These are phyloP conservation scores for Strongylocentrotus purpuratus DNA, from an alignment of 35 echinoderm and acorn worm species.

Conservation along the genomic window DNA sequence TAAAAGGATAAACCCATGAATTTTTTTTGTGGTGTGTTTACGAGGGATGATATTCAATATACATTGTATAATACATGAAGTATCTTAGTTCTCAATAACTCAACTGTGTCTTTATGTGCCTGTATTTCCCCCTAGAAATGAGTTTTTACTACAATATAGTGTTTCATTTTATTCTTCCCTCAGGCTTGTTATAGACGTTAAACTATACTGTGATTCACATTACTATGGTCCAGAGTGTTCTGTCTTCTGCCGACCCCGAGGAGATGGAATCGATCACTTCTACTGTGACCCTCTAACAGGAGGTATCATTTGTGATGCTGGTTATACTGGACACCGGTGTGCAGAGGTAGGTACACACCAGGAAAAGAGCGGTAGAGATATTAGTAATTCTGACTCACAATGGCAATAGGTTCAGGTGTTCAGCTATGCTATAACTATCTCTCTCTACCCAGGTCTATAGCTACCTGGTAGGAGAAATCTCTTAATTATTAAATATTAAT, in stretches of 20 bases:
- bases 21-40: no score
- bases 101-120: no score
- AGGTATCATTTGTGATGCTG: slow-evolving; percentile 46
- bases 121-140: no score
- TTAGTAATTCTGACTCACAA: no score
- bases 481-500: background rate
- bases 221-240: slow-evolving; percentile 45
- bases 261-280: slow-evolving; percentile 51
- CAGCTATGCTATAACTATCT: no score
- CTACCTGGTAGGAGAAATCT: background rate
- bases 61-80: no score
- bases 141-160: no score
- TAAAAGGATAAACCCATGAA: no score
- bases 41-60: no score
- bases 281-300: slow-evolving; percentile 44
- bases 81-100: no score
- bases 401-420: no score
- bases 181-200: slow-evolving; percentile 37
- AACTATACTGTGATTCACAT: slow-evolving; percentile 51
- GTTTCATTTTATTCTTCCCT: background rate
- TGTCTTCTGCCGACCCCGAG: slow-evolving; percentile 28
- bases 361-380: no score
- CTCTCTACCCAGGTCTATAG: background rate
- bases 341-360: background rate
- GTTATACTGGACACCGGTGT: slow-evolving; percentile 50